Evolutionary conservation across 64 coral and sea anemone species (phyloP), one percentile per base, ranked within the genome.

Genomic region (Platygyra sinensis): DNA sequence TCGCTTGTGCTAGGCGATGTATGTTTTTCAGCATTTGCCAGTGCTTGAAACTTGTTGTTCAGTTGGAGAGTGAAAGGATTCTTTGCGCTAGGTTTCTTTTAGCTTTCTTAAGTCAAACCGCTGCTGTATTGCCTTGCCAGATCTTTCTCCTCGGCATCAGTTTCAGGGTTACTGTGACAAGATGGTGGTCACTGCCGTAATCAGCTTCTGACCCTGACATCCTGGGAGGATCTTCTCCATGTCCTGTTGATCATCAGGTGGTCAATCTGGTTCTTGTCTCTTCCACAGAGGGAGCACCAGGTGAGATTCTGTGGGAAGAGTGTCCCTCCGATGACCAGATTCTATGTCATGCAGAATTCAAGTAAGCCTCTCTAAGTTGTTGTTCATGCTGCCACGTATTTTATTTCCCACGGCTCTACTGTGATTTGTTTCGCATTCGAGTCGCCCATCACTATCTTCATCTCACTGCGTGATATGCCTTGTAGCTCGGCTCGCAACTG

Each of bases 301-400:
- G 90, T 87, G 30, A 79, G 20, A 32, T 87, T 79, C 10, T 92
- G 91, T 39, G 74, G 75, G 74, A 93, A 93, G 76, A 88, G 38
- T 20, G 84, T 88, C 36, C 85, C 91, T 79, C 64, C 75, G 5
- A 88, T 61, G 10, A 88, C 63, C 22, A 93, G 33, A 27, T 93
- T 33, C 28, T 67, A 77, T 30, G 31, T 33, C 1, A 14, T 77
- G 30, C 92, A 89, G 22, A 93, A 12, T n/a, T 88, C 85, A 20
- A 74, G 7, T 15, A 93, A n/a, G 76, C 15, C 60, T 64, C 22
- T 90, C 78, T 60, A 42, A 42, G 24, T 90, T 73, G n/a, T 89
- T 9, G n/a, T 90, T 90, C 52, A 30, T 90, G 19, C 28, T 60
- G 55, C 75, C 10, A 12, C 42, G 74, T 12, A 42, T 42, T 31